These are phyloP conservation scores for Nomada ruficornis DNA, from an alignment of 2,888 invertebrate genomes.

Conservation along the genomic window DNA sequence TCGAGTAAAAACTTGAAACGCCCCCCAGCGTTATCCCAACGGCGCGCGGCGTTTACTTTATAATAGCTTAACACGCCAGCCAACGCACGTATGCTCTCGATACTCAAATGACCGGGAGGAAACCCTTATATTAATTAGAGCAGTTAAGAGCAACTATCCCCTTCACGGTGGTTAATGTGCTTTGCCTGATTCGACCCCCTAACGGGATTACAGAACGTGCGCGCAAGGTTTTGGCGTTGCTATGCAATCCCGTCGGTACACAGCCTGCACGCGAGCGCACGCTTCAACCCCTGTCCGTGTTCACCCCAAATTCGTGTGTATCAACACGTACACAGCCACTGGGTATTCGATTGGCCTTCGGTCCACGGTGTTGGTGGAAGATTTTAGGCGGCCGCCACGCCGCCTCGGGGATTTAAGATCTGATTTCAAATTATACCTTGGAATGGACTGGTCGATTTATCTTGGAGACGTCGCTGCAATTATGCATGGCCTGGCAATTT, in stretches of 20 bases:
- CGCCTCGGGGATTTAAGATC: conserved; percentile 67
- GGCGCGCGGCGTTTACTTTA: conserved; percentile 22
- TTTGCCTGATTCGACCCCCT: conserved; percentile 81
- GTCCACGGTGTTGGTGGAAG: conserved; percentile 51
- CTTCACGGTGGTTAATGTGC: conserved; percentile 76
- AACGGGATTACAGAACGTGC: conserved; percentile 79
- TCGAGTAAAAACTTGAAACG: not conserved
- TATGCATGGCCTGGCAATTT: conserved; percentile 38
- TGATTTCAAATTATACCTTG: conserved; percentile 69
- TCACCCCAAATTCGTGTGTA: not conserved
- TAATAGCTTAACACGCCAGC: conserved; percentile 50
- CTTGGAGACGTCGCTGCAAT: conserved; percentile 44
- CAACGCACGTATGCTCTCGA: conserved; percentile 55
- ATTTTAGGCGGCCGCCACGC: conserved; percentile 25
- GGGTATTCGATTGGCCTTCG: conserved; percentile 72
- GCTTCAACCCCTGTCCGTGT: conserved; percentile 18
- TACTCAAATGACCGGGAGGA: conserved; percentile 64
- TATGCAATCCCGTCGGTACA: conserved; percentile 72
- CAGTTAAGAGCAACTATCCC: conserved; percentile 80
- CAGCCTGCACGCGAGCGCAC: conserved; percentile 32
- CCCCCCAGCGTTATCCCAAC: not conserved
- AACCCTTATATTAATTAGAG: conserved; percentile 83
- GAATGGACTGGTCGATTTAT: conserved; percentile 53
- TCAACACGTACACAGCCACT: conserved; percentile 3
- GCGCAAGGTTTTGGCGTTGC: conserved; percentile 74